phyloP scores from a whole-genome alignment of 2,113 vertebrate species.

The Lasiurus cinereus region DNA sequence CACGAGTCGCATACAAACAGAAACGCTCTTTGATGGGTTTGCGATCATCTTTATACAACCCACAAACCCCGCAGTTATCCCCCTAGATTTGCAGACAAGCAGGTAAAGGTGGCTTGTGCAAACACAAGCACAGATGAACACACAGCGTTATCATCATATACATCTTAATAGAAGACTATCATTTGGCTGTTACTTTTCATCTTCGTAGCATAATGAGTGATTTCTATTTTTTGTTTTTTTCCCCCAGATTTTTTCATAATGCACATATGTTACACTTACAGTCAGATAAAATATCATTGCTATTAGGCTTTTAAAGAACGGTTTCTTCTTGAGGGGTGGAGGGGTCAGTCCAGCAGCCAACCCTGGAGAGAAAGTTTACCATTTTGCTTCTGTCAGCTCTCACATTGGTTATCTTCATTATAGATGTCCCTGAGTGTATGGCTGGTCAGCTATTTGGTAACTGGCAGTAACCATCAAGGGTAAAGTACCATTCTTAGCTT shows the following conservation, averaged over 20 bases:
- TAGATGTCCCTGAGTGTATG: rapidly evolving
- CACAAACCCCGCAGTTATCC: not conserved
- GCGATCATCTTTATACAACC: constrained; percentile 28
- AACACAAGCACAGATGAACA: not conserved
- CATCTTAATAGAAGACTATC: not conserved
- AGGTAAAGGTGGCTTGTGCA: not conserved
- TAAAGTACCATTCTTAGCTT: not conserved
- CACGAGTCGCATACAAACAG: constrained; percentile 59
- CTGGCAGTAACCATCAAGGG: not conserved
- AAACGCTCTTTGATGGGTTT: constrained; percentile 54
- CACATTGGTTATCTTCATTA: not conserved
- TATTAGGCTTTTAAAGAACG: constrained; percentile 37
- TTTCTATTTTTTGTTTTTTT: constrained; percentile 36
- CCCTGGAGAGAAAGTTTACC: not conserved
- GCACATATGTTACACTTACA: not conserved
- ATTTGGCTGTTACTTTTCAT: not conserved
- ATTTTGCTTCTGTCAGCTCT: not conserved
- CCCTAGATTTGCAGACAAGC: not conserved
- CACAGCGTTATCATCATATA: no score
- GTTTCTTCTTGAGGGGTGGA: not conserved
- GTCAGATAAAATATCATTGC: constrained; percentile 35
- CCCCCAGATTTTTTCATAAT: not conserved
- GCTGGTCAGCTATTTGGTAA: not conserved
- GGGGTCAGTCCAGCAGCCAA: not conserved
- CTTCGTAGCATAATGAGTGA: not conserved